Evolutionary conservation across 2,113 vertebrate species (phyloP).

Genomic region (Vombatus ursinus): DNA sequence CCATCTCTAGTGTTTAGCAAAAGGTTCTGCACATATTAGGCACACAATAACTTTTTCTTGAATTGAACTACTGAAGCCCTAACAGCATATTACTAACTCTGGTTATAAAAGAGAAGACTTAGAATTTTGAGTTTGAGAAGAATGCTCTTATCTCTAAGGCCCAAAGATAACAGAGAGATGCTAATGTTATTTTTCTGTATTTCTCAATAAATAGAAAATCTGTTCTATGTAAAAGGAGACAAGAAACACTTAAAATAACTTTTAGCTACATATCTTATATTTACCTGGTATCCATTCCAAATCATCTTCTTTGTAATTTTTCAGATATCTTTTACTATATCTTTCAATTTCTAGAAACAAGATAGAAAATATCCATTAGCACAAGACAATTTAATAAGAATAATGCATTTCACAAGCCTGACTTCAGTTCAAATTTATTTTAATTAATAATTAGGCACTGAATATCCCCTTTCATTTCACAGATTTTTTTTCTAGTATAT

Average conservation of each 20-base stretch:
- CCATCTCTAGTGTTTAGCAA: background rate
- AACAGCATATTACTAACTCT: background rate
- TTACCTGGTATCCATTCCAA: conserved; percentile 90
- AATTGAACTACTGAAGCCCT: background rate
- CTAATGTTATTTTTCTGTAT: conserved; percentile 13
- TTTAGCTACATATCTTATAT: conserved; percentile 27
- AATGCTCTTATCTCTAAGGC: background rate
- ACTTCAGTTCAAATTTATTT: conserved; percentile 30
- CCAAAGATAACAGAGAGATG: background rate
- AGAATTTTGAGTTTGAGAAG: background rate
- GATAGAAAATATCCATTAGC: conserved; percentile 56
- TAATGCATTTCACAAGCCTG: background rate
- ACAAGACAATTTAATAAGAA: background rate
- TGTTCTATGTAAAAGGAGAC: background rate
- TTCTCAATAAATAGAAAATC: conserved; percentile 24
- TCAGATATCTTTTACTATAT: conserved; percentile 89
- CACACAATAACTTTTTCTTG: background rate
- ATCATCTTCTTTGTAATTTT: conserved; percentile 70
- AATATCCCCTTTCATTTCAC: conserved; percentile 1
- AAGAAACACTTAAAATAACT: conserved; percentile 27
- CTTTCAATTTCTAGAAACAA: conserved; percentile 86
- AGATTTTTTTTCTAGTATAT: background rate
- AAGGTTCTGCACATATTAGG: background rate
- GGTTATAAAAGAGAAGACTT: background rate
- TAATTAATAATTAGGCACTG: background rate